Base-by-base conservation (phyloP, 1,140 invertebrate species). In the Papilio polyxenes region DNA sequence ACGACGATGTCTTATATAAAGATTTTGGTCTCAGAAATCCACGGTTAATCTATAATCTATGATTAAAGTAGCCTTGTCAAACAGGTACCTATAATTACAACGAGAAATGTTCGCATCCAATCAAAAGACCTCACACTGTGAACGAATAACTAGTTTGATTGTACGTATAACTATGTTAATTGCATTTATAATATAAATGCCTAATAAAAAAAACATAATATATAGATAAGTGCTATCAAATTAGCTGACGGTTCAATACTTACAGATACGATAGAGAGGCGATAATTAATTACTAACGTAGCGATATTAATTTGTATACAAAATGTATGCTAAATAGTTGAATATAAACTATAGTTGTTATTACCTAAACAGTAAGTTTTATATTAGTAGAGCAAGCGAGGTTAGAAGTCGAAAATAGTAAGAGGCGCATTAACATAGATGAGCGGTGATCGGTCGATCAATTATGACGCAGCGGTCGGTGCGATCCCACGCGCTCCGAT, bases 381-480 rank as follows among this genome's bases (percentile, higher is more conserved):
- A 82, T 69, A 82, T 75, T 82, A 48, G 81, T 56, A 8, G 80
- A 80, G 40, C 83, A 44, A n/a, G 65, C 6, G 31, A 82, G 48
- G 59, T 56, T 74, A 79, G 48, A 40, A 69, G 59, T 37, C 17
- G 72, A 72, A 80, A 81, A 82, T 81, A 77, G 65, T 72, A 79
- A 75, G 78, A 81, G 82, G 75, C 82, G 83, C 83, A 84, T 88
- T 87, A 88, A 81, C 85, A 88, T 88, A 88, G 85, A 88, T 88
- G 82, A 65, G 84, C 78, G 83, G 83, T 80, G 85, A 83, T 84
- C 76, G 82, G 23, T 40, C 53, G 82, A 74, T 82, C 85, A 87
- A 88, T 88, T 87, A 88, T 87, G 83, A 86, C 80, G 83, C 87
- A 82, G 87, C 84, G 85, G 81, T 75, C 84, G 85, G 81, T 75